These are phyloP conservation scores for Mesoclemmys tuberculata DNA, from an alignment of 2,113 vertebrate species.

Conservation along the genomic window DNA sequence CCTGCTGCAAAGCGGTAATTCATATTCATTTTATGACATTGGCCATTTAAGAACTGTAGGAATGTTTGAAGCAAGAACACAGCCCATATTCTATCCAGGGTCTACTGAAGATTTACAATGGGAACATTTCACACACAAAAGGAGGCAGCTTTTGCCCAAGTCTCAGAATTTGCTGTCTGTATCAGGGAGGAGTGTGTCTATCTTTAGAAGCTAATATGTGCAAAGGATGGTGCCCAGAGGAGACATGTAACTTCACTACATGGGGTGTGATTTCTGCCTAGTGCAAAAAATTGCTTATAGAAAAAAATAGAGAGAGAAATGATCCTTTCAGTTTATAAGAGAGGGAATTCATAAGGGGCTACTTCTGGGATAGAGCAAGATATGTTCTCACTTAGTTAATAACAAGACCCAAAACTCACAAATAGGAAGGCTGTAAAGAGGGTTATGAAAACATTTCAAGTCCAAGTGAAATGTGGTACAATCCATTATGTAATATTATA, in stretches of 20 bases:
- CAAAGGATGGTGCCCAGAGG: constrained; percentile 8
- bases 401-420: constrained; percentile 54
- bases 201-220: constrained; percentile 44
- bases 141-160: neutral
- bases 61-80: constrained; percentile 48
- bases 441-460: constrained; percentile 54
- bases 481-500: neutral
- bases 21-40: constrained; percentile 60
- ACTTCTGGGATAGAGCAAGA: constrained; percentile 42
- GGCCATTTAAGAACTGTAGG: constrained; percentile 60
- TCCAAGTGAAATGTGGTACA: constrained; percentile 25
- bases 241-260: neutral
- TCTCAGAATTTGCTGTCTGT: constrained; percentile 20
- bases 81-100: neutral
- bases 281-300: constrained; percentile 9
- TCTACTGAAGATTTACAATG: constrained; percentile 30
- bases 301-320: neutral
- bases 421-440: constrained; percentile 40
- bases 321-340: constrained; percentile 10
- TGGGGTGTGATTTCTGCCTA: constrained; percentile 18
- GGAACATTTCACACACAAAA: neutral
- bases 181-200: neutral
- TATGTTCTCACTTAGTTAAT: constrained; percentile 30
- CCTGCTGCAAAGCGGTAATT: constrained; percentile 68
- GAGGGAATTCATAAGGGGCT: constrained; percentile 48